phyloP scores from a whole-genome alignment of 2,888 invertebrate species.

The Ommatoiulus sabulosus region DNA sequence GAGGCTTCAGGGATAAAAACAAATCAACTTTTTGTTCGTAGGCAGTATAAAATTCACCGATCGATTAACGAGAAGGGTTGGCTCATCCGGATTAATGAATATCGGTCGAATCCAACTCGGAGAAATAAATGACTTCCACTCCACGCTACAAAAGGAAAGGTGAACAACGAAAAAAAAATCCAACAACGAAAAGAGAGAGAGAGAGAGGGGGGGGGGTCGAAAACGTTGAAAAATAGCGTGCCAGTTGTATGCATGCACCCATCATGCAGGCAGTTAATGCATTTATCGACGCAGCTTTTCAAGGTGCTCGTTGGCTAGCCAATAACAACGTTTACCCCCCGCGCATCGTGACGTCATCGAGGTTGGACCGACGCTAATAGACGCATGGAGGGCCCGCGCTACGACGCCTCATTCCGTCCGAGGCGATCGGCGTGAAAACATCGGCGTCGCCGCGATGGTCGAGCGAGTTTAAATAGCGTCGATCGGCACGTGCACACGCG shows the following conservation, averaged over 20 bases:
- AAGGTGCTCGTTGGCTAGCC: conserved; percentile 39
- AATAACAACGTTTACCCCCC: conserved; percentile 26
- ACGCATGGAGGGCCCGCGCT: too few species aligned
- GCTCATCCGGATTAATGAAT: neutral
- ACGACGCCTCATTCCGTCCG: neutral
- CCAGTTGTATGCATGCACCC: neutral
- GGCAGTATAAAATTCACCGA: neutral
- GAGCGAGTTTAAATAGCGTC: too few species aligned
- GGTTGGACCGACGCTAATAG: neutral
- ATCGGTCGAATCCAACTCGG: neutral
- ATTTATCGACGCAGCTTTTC: conserved; percentile 29
- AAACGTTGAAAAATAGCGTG: neutral
- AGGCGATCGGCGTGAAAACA: neutral
- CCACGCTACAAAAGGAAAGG: neutral
- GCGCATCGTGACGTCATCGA: neutral
- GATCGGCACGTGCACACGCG: neutral
- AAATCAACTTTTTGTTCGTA: too few species aligned
- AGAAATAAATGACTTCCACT: conserved; percentile 9
- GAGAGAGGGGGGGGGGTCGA: neutral
- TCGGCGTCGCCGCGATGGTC: neutral
- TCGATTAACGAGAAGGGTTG: neutral
- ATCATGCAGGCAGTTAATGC: neutral
- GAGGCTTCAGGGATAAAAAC: too few species aligned
- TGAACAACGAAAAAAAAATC: neutral
- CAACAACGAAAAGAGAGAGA: neutral